Percentiles rank a stretch among this genome's conserved stretches.
phyloP scores from a whole-genome alignment of 2,113 vertebrate genomes.

The Plestiodon gilberti region DNA sequence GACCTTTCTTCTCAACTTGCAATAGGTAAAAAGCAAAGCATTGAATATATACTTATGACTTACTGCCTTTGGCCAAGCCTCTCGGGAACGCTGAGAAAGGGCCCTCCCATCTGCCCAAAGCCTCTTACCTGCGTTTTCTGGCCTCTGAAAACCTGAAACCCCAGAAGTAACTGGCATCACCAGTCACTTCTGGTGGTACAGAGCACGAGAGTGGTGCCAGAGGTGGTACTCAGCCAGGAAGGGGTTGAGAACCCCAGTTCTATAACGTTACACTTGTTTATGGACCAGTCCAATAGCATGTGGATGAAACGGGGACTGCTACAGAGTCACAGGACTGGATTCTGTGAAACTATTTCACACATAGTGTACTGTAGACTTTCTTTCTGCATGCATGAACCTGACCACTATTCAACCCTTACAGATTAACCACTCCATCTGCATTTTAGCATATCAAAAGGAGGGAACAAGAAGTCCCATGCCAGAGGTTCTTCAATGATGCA shows the following conservation, averaged over 20 bases:
- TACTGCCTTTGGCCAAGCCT: too few relatives aligned
- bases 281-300: background rate
- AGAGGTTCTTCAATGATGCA: background rate
- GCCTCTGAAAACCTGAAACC: too few relatives aligned
- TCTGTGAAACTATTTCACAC: background rate
- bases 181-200: too few relatives aligned
- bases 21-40: background rate
- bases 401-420: background rate
- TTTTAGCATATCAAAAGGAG: background rate
- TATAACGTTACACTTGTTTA: background rate
- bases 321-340: background rate
- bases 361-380: background rate
- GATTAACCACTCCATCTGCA: background rate
- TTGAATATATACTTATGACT: background rate
- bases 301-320: background rate
- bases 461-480: background rate
- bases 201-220: too few relatives aligned
- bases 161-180: too few relatives aligned
- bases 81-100: too few relatives aligned
- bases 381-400: background rate
- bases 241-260: too few relatives aligned
- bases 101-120: too few relatives aligned
- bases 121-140: too few relatives aligned
- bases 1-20: background rate
- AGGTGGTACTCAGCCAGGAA: too few relatives aligned